Base-by-base conservation (phyloP, 2,113 vertebrate genomes). In the Alethe diademata region DNA sequence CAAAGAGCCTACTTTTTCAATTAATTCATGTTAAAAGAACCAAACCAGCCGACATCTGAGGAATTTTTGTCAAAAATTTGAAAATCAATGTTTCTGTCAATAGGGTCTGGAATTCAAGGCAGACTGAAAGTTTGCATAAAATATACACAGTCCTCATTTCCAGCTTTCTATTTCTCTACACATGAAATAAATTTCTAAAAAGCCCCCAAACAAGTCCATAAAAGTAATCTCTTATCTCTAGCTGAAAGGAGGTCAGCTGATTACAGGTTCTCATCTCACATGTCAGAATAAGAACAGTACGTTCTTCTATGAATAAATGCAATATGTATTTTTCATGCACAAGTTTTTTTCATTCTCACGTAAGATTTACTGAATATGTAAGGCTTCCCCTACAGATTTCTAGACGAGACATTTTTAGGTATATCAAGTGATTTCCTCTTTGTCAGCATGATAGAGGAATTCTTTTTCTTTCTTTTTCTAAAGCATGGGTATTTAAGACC, bases 351-450 rank as follows among this genome's bases (percentile, higher is more conserved):
- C 50, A 57, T 76, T 92, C 45, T 82, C 28, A 65, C 20, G n/a
- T 43, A 80, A 73, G 11, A 7, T 56, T 79, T 88, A 61, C n/a
- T 69, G n/a, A 90, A 79, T 47, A 86, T 12, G 16, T 31, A 58
- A 72, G 14, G 53, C 31, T 72, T 1, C 7, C 19, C 9, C n/a
- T 75, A 47, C 0, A 0, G 40, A 48, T 64, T 82, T 69, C 40
- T 69, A 23, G 40, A 51, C 24, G 56, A 74, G 25, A 74, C 5
- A 33, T 51, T 88, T 82, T 85, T 47, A 56, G 13, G 7, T 72
- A 36, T n/a, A 38, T n/a, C 57, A 51, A 47, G 24, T 23, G 14
- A 65, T 82, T 79, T 82, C 33, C 6, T 50, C 19, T 76, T 62
- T 36, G 24, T 64, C 47, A 69, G 10, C 14, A 40, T 25, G 8